A percentile compares a stretch with the other conserved stretches of the same genome.
phyloP scores from a whole-genome alignment of 2,113 vertebrate genomes.

The Semnopithecus entellus region DNA sequence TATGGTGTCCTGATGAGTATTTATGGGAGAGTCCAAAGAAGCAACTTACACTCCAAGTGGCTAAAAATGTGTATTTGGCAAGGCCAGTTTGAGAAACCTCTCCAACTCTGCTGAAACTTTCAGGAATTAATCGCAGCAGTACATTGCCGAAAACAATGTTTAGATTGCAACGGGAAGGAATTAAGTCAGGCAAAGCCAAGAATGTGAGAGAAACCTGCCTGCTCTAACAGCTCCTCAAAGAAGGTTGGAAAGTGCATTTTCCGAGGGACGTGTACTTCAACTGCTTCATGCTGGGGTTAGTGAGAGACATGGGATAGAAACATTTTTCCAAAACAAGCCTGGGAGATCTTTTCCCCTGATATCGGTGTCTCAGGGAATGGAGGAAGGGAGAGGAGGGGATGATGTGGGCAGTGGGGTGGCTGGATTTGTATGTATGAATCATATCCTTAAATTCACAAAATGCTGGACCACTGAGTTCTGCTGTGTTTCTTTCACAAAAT shows the following conservation, averaged over 20 bases:
- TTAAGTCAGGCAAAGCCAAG: not conserved
- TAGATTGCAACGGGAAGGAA: not conserved
- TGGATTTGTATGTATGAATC: not conserved
- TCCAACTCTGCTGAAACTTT: not conserved
- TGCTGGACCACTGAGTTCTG: not conserved
- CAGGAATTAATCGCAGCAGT: constrained; percentile 26
- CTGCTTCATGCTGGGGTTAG: not conserved
- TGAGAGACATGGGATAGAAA: not conserved
- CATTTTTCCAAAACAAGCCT: not conserved
- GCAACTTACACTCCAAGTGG: not conserved
- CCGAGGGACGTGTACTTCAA: accelerated
- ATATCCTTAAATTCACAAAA: not conserved
- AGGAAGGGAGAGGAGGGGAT: not conserved
- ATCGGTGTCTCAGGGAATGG: not conserved
- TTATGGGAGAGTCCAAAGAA: not conserved
- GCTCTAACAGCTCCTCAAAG: not conserved
- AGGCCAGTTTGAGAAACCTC: not conserved
- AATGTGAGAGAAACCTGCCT: not conserved
- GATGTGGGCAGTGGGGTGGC: no score
- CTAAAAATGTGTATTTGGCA: not conserved
- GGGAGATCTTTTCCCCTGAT: not conserved
- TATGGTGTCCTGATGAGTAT: not conserved
- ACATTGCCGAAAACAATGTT: not conserved
- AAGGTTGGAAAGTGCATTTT: not conserved
- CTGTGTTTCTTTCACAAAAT: not conserved